phyloP scores from a whole-genome alignment of 2,113 vertebrate species.

The Ploceus nigricollis region DNA sequence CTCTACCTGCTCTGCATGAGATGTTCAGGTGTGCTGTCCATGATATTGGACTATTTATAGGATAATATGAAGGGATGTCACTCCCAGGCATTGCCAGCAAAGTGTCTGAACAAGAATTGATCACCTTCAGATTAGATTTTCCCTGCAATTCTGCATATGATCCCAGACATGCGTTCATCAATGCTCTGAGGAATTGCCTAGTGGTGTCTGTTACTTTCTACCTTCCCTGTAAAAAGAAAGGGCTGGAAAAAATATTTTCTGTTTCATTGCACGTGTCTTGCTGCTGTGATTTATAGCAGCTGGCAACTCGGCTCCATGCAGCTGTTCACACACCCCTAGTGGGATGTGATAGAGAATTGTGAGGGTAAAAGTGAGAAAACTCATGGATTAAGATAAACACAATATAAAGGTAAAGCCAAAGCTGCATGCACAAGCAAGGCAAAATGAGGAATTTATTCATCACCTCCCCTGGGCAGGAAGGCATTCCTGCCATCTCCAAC shows the following conservation, averaged over 20 bases:
- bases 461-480: background rate
- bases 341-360: background rate
- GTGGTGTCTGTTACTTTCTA: background rate
- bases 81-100: background rate
- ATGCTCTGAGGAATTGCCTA: background rate
- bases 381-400: background rate
- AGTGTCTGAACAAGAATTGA: background rate
- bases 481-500: background rate
- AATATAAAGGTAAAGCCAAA: background rate
- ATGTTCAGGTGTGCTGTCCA: background rate
- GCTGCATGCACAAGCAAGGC: background rate
- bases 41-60: background rate
- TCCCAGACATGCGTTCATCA: fast-evolving
- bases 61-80: background rate
- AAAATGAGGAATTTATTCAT: background rate
- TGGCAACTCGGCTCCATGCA: background rate
- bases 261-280: background rate
- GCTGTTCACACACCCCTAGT: background rate
- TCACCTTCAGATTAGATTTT: background rate
- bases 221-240: background rate
- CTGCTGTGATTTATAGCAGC: background rate
- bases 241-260: background rate
- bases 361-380: background rate
- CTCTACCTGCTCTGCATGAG: background rate
- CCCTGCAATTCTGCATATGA: background rate